Evolutionary conservation across 2,888 invertebrate species (phyloP), one percentile per base, ranked within the genome.

Genomic region (Eupithecia dodoneata): DNA sequence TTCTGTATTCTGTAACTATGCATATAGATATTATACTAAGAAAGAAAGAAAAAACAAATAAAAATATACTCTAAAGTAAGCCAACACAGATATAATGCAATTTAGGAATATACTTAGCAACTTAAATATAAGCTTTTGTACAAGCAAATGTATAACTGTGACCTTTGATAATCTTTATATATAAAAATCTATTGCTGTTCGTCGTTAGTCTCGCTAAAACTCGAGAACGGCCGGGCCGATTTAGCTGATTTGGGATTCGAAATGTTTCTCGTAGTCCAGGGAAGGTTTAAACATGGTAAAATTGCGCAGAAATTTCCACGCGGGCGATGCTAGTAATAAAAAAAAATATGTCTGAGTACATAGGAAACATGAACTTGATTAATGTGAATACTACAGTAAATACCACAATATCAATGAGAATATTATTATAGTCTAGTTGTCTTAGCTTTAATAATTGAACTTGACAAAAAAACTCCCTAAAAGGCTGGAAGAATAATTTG

Each of bases 401-500:
- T 30, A 69, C 44, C 65, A 71, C 15, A 44, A 69, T 71, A 75
- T 42, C n/a, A 69, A 45, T n/a, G 10, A 67, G 63, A 75, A 66
- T 52, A 73, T 71, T 75, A 18, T 72, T 55, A 73, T 65, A n/a
- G 30, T 30, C 30, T 30, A 30, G 30, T 30, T 66, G 59, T 18
- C 18, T 59, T 42, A 42, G 42, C 10, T 66, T 66, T 3, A 66
- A 66, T 15, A 41, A 66, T 42, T 6, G 7, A 69, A 76, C 65
- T 42, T 55, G 63, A 7, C 47, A 49, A 13, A 18, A 30, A 66
- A 71, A 9, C 9, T 10, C 45, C 4, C 10, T 47, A 45, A 80
- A 71, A 85, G 84, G 81, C 85, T 80, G 79, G 82, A 87, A 85
- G 80, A 79, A 83, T 81, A 76, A 81, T 87, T 89, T 89, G 89